Base-by-base conservation (phyloP, 1,140 invertebrate genomes). In the Penaeus chinensis region DNA sequence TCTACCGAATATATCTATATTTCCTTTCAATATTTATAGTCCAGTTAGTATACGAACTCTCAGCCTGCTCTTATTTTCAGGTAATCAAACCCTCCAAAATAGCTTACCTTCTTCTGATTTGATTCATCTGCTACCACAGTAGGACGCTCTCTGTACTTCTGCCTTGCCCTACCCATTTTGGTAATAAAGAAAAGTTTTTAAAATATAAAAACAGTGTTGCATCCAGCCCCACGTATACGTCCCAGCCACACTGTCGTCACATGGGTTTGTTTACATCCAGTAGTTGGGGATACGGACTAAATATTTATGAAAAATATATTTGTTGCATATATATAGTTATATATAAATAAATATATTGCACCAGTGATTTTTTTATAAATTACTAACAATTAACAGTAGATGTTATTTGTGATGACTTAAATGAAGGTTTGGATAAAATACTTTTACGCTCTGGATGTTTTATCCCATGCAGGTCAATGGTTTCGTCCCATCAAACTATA, bases 121-220 rank as follows among this genome's bases (percentile, higher is more conserved):
- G 80, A 63, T 1, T 87, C 62, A 77, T 87, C 86, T 16, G 80
- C 78, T 20, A 87, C 71, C 54, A 83, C 71, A 19, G 62, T 66
- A 27, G 80, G 80, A 20, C 54, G 76, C 3, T 66, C 8, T 32
- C 77, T 87, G 42, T 87, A 87, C 65, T 87, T 87, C 47, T 54
- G 80, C 27, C 86, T 82, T 19, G 86, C 42, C n/a, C 81, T 60
- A 20, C 86, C 86, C 86, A 87, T 87, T 19, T 20, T 83, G 27
- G 7, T 10, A 13, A 0, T 27, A 24, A 27, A 2, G 71, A 8
- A n/a, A 32, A 27, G 19, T 37, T 63, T 18, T 32, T 19, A 62
- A 19, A 10, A 11, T 1, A n/a, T 18, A 82, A n/a, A 27, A n/a
- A 74, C 7, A 65, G 20, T 8, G 42, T 10, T 11, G n/a, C 18